phyloP scores from a whole-genome alignment of 2,113 vertebrate genomes.

The Dasyornis broadbenti region DNA sequence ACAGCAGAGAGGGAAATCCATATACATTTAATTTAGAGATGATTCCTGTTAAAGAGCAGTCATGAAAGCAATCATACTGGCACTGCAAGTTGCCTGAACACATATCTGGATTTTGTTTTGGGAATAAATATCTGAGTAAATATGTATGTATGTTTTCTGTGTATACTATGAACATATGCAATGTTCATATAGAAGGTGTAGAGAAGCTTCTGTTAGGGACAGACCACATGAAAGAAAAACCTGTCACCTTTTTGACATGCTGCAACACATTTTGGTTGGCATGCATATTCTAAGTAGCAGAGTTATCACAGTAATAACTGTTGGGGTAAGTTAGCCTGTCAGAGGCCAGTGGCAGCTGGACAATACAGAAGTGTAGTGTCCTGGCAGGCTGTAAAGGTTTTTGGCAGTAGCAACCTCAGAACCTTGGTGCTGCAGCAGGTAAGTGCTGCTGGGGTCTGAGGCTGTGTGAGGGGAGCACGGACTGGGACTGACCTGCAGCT shows the following conservation, averaged over 20 bases:
- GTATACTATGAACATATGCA: neutral
- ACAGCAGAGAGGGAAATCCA: neutral
- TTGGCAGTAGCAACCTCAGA: neutral
- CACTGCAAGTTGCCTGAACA: neutral
- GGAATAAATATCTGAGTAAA: neutral
- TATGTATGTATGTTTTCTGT: neutral
- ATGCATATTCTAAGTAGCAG: accelerated
- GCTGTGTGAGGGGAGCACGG: neutral
- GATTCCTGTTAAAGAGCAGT: neutral
- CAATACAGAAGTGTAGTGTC: neutral
- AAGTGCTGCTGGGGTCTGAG: neutral
- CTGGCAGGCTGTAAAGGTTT: neutral
- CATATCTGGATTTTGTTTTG: neutral
- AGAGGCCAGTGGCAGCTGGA: neutral
- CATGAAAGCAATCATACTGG: neutral
- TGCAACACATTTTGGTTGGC: neutral
- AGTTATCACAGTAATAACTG: neutral
- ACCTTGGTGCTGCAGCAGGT: neutral
- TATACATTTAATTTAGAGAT: neutral
- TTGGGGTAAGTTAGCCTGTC: neutral
- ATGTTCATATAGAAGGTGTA: neutral
- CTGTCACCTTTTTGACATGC: neutral
- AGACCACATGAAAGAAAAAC: neutral
- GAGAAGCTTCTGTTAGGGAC: neutral
- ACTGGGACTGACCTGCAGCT: neutral